phyloP scores from a whole-genome alignment of 2,113 vertebrate species.

The Camelus dromedarius region DNA sequence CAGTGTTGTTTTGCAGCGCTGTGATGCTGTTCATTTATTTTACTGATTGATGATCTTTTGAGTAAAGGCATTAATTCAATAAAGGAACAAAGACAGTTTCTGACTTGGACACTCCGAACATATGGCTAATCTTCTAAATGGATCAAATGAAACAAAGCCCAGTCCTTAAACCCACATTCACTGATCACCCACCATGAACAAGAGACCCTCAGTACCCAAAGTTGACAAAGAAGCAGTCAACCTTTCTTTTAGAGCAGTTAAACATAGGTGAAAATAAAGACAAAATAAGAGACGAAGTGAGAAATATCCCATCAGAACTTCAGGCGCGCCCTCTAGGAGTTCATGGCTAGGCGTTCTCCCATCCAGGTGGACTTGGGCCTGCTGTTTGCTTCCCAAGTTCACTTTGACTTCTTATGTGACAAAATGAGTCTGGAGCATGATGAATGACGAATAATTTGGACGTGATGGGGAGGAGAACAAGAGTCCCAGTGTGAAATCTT shows the following conservation, averaged over 20 bases:
- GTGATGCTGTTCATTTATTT: background rate
- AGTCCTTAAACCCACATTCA: background rate
- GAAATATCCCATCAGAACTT: background rate
- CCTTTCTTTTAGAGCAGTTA: background rate
- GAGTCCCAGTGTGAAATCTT: fast-evolving
- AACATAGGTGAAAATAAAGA: background rate
- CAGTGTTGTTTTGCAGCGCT: background rate
- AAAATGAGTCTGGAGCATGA: background rate
- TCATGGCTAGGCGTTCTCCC: background rate
- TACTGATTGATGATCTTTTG: background rate
- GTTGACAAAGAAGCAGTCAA: background rate
- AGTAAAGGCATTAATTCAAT: background rate
- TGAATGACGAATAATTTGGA: background rate
- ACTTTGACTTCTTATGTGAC: background rate
- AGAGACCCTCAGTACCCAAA: background rate
- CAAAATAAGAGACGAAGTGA: background rate
- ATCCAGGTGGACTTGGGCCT: background rate
- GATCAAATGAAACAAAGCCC: background rate
- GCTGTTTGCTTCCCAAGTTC: background rate
- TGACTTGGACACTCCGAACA: background rate
- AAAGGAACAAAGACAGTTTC: background rate
- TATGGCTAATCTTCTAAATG: background rate
- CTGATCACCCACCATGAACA: fast-evolving
- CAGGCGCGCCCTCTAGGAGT: background rate
- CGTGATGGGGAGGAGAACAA: background rate